These are phyloP conservation scores for Catagonus wagneri DNA, from an alignment of 2,113 vertebrate genomes.

Conservation along the genomic window DNA sequence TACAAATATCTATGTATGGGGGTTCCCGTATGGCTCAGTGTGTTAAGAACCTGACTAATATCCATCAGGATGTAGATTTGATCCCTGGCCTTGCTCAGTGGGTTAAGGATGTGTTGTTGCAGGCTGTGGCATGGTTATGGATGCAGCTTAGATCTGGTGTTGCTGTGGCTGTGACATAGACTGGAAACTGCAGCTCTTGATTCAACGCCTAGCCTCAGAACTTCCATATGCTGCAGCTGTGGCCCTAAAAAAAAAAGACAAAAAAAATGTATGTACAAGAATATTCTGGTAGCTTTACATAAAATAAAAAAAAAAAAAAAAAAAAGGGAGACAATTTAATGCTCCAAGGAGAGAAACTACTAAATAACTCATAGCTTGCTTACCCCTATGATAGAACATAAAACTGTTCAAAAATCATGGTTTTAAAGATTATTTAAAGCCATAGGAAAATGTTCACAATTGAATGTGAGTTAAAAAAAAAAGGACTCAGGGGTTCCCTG, in stretches of 20 bases:
- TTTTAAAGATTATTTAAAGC: slow-evolving; percentile 27
- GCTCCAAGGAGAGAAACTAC: neutral
- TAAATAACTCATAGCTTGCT: neutral
- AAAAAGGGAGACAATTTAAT: neutral
- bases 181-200: too few relatives aligned
- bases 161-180: too few relatives aligned
- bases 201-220: too few relatives aligned
- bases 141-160: too few relatives aligned
- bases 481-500: neutral
- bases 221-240: too few relatives aligned
- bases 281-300: neutral
- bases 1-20: neutral
- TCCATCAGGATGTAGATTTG: too few relatives aligned
- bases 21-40: too few relatives aligned
- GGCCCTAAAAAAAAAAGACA: too few relatives aligned
- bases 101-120: too few relatives aligned
- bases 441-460: neutral
- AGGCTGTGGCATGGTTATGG: too few relatives aligned
- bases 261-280: neutral
- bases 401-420: neutral
- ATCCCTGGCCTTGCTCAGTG: too few relatives aligned
- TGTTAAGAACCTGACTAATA: too few relatives aligned
- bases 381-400: neutral
- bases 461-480: neutral
- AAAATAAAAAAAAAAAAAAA: neutral